Conservation (phyloP, 2,797 vertebrate genomes). For the Sylvia borin region DNA sequence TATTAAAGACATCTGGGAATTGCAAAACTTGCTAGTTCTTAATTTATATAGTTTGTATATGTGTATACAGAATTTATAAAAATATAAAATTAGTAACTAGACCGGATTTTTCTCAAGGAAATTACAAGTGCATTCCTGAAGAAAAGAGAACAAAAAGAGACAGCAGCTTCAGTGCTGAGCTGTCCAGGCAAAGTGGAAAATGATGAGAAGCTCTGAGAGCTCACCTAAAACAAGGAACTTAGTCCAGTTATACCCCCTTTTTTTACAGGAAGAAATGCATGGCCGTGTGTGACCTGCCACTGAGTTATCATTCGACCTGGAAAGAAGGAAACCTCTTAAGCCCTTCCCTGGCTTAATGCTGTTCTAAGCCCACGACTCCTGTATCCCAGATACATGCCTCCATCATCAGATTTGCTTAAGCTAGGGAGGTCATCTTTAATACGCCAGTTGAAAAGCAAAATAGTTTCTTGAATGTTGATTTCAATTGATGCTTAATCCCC, state of each 20-base stretch:
- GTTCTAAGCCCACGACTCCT: not conserved
- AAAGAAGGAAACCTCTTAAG: not conserved
- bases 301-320: not conserved
- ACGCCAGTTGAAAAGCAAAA: not conserved
- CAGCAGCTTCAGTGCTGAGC: not conserved
- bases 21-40: not conserved
- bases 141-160: not conserved
- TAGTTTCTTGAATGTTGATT: not conserved
- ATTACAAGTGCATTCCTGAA: not conserved
- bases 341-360: not conserved
- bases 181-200: not conserved
- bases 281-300: not conserved
- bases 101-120: not conserved
- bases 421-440: not conserved
- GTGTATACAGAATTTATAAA: not conserved
- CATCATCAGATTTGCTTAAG: not conserved
- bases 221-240: not conserved
- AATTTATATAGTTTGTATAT: not conserved
- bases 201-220: not conserved
- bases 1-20: not conserved
- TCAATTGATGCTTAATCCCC: not conserved
- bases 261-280: not conserved
- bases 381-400: not conserved
- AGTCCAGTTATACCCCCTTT: not conserved
- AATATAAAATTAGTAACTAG: not conserved